Conservation (phyloP, 1,140 invertebrate species). For the Hesperophylax magnus region DNA sequence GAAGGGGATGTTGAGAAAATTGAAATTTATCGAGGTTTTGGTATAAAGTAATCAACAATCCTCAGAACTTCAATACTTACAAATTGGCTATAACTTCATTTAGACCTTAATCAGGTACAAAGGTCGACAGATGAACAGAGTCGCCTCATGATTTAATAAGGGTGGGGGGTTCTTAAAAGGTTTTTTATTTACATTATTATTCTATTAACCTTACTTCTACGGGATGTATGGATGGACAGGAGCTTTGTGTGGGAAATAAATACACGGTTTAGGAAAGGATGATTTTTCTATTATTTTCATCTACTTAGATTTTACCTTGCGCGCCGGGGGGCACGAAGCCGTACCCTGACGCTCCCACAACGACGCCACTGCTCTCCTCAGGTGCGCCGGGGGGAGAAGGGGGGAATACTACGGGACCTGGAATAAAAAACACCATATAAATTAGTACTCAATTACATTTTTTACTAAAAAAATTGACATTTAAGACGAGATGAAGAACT, state of each 20-base stretch:
- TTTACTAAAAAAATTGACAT: slow-evolving; percentile 19
- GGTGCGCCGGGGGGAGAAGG: slow-evolving; percentile 74
- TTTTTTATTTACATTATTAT: slow-evolving; percentile 29
- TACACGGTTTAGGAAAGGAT: slow-evolving; percentile 33
- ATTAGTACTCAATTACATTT: too few species aligned
- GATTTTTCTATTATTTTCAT: slow-evolving; percentile 31
- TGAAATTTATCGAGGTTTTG: neutral
- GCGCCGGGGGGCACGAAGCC: slow-evolving; percentile 80
- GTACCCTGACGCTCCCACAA: slow-evolving; percentile 80
- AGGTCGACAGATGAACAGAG: neutral
- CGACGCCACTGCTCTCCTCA: slow-evolving; percentile 78
- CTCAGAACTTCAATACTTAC: slow-evolving; percentile 6
- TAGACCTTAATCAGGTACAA: slow-evolving; percentile 35
- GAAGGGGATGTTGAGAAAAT: neutral
- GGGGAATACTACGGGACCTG: slow-evolving; percentile 82
- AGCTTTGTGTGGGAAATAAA: slow-evolving; percentile 47
- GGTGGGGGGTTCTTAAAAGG: slow-evolving; percentile 6
- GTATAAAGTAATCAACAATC: neutral
- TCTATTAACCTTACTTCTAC: neutral
- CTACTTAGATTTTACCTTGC: slow-evolving; percentile 66
- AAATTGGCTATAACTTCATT: slow-evolving; percentile 15
- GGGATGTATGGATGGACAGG: slow-evolving; percentile 4
- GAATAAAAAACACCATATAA: slow-evolving; percentile 43
- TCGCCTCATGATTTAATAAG: slow-evolving; percentile 25
- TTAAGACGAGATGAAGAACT: neutral